Evolutionary conservation across 2,888 invertebrate species (phyloP).

Genomic region (Gibbula magus): DNA sequence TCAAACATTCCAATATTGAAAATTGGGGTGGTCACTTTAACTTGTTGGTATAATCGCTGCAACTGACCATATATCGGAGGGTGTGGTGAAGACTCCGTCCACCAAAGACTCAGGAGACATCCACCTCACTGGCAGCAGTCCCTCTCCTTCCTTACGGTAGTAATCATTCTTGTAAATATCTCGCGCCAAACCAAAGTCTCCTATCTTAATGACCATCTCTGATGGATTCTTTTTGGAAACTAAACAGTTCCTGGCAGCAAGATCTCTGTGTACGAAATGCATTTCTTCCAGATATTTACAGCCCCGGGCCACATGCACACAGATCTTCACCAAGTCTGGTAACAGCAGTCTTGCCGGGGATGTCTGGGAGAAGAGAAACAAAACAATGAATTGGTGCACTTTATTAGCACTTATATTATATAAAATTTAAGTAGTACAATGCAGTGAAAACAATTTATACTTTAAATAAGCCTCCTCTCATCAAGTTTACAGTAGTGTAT

Average conservation of each 20-base stretch:
- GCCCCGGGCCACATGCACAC: constrained; percentile 95
- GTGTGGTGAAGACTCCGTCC: constrained; percentile 96
- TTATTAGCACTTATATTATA: no score
- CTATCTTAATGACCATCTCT: constrained; percentile 91
- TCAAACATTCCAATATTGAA: no score
- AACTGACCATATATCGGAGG: constrained; percentile 92
- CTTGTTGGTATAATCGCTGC: no score
- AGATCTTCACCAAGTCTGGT: constrained; percentile 91
- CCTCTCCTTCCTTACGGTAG: constrained; percentile 93
- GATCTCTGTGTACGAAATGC: constrained; percentile 95
- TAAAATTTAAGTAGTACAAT: no score
- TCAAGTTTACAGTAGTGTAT: no score
- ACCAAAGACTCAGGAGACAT: constrained; percentile 98
- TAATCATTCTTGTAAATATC: constrained; percentile 98
- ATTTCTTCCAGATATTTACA: constrained; percentile 96
- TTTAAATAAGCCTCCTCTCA: no score
- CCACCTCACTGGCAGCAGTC: constrained; percentile 95
- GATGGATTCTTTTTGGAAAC: constrained; percentile 78
- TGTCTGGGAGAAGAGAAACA: constrained; percentile 37
- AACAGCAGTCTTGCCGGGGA: constrained; percentile 80
- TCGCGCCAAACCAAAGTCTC: constrained; percentile 96
- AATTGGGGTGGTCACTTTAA: no score
- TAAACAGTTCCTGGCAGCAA: constrained; percentile 96
- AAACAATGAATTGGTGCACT: background rate
- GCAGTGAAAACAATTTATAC: no score